A percentile compares a stretch with the other conserved stretches of the same genome.
These are phyloP conservation scores for Gasterosteus aculeatus DNA, from an alignment of 2,113 vertebrate species.

Conservation along the genomic window DNA sequence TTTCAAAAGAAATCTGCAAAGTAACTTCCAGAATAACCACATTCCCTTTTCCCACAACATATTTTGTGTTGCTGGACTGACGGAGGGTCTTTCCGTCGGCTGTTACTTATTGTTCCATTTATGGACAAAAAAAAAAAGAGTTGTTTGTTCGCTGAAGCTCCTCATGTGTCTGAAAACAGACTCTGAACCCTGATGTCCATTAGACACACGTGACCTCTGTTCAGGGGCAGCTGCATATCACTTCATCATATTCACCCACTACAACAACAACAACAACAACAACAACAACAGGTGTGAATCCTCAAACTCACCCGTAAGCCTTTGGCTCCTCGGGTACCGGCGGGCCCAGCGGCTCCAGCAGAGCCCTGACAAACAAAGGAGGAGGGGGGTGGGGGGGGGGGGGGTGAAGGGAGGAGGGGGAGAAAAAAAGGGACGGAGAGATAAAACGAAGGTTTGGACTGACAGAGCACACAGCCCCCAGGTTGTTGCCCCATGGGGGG, in stretches of 20 bases:
- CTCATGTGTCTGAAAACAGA: constrained; percentile 37
- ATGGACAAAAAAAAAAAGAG: constrained; percentile 30
- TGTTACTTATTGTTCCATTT: constrained; percentile 27
- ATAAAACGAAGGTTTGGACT: constrained; percentile 71
- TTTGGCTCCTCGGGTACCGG: constrained; percentile 89
- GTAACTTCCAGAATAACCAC: constrained; percentile 11
- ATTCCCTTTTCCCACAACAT: constrained; percentile 50
- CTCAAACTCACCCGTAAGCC: constrained; percentile 87
- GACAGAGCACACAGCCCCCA: constrained; percentile 60
- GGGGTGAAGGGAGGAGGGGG: constrained; percentile 14
- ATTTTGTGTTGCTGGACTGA: constrained; percentile 18
- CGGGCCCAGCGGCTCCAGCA: constrained; percentile 84
- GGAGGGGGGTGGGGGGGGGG: constrained; percentile 15
- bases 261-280: constrained; percentile 5
- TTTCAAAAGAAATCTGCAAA: constrained; percentile 15
- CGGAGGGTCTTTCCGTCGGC: constrained; percentile 6
- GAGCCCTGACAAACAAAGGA: constrained; percentile 83
- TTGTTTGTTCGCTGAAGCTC: constrained; percentile 36
- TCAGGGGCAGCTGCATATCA: constrained; percentile 31
- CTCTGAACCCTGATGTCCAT: constrained; percentile 29
- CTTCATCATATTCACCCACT: constrained; percentile 43
- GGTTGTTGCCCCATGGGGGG: constrained; percentile 53
- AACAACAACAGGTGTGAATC: constrained; percentile 29
- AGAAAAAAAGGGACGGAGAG: constrained; percentile 23
- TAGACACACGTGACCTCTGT: constrained; percentile 55